Evolutionary conservation across 2,888 invertebrate species (phyloP).

Genomic region (Morinoia aosen): DNA sequence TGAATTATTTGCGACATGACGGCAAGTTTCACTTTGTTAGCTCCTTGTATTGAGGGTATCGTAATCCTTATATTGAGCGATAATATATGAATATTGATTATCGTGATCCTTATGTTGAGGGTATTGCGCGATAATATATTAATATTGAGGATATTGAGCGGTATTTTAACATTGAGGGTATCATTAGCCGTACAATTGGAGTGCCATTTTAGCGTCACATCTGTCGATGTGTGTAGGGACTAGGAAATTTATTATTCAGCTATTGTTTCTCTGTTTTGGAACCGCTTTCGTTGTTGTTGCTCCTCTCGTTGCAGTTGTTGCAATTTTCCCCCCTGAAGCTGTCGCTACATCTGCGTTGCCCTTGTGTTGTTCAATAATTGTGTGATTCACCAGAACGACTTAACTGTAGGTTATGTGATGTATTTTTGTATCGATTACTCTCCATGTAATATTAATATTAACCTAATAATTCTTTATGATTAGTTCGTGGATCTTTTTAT

Average conservation of each 20-base stretch:
- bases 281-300: not conserved
- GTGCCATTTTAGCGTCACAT: not conserved
- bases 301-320: not conserved
- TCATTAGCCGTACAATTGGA: not conserved
- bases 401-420: not conserved
- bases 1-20: too few species aligned
- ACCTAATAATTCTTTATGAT: not conserved
- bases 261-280: not conserved
- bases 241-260: not conserved
- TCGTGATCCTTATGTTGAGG: too few species aligned
- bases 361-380: not conserved
- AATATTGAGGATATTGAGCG: too few species aligned
- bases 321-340: not conserved
- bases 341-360: not conserved
- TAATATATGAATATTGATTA: too few species aligned
- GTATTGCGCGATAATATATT: too few species aligned
- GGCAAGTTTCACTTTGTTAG: too few species aligned
- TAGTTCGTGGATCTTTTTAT: not conserved
- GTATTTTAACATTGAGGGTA: too few species aligned
- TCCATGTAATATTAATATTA: not conserved
- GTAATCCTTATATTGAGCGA: too few species aligned
- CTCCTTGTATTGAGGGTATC: too few species aligned
- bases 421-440: not conserved
- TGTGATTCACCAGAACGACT: not conserved
- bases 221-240: not conserved